Conservation (phyloP, 2,888 invertebrate species). For the Cephus rjabovi region DNA sequence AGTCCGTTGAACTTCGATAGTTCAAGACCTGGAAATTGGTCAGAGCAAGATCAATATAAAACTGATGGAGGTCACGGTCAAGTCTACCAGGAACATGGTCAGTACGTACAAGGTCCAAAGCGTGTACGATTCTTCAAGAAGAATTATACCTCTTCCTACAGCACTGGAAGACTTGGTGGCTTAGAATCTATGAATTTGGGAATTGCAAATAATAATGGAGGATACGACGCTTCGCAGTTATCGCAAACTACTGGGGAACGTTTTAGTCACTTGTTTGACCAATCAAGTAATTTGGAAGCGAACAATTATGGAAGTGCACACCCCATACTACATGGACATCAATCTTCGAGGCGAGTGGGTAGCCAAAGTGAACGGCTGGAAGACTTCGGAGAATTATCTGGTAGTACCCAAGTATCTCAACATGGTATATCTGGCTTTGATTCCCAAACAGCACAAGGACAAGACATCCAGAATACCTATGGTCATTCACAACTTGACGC, state of each 20-base stretch:
- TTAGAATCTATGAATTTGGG: slow-evolving; percentile 6
- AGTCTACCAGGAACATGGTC: slow-evolving; percentile 49
- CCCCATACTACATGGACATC: neutral
- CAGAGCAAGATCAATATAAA: slow-evolving; percentile 49
- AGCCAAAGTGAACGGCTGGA: neutral
- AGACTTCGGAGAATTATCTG: slow-evolving; percentile 12
- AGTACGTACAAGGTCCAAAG: slow-evolving; percentile 30
- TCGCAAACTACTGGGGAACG: neutral
- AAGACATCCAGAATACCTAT: slow-evolving; percentile 2
- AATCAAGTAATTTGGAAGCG: neutral
- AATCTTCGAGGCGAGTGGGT: slow-evolving; percentile 1
- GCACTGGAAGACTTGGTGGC: slow-evolving; percentile 7
- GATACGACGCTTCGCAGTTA: neutral
- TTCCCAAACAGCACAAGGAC: slow-evolving; percentile 19
- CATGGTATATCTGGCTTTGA: slow-evolving; percentile 14
- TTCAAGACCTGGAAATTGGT: slow-evolving; percentile 52
- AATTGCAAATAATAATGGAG: neutral
- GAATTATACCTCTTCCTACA: slow-evolving; percentile 27
- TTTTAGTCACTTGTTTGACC: neutral
- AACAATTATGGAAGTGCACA: neutral
- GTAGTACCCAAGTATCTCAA: slow-evolving; percentile 26
- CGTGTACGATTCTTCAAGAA: slow-evolving; percentile 25
- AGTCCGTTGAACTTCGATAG: slow-evolving; percentile 30
- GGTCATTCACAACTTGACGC: neutral
- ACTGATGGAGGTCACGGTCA: slow-evolving; percentile 48